phyloP scores from a whole-genome alignment of 2,797 vertebrate genomes.

The Heliangelus exortis region DNA sequence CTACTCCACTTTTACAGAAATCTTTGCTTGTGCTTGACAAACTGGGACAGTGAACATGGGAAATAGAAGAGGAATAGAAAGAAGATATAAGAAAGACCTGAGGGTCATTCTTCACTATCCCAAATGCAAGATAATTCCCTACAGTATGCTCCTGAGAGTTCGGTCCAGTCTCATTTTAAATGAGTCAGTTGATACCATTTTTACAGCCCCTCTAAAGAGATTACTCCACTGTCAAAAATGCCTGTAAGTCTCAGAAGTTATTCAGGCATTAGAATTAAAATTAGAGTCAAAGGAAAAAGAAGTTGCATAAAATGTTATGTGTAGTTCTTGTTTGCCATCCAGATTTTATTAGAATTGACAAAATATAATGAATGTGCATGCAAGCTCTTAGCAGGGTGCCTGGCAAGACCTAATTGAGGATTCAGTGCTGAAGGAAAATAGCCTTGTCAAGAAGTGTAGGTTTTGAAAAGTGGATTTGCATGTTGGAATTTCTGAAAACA shows the following conservation, averaged over 20 bases:
- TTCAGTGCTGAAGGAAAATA: background rate
- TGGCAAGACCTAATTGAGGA: background rate
- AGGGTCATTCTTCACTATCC: background rate
- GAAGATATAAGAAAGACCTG: background rate
- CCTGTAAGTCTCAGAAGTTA: background rate
- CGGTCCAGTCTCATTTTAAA: background rate
- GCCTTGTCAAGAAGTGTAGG: background rate
- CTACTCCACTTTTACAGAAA: background rate
- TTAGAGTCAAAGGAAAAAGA: conserved; percentile 34
- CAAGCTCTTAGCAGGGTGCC: background rate
- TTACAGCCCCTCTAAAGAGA: background rate
- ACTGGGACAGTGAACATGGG: background rate
- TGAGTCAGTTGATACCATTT: background rate
- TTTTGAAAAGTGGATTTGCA: background rate
- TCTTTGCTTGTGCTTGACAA: background rate
- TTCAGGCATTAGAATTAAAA: conserved; percentile 32
- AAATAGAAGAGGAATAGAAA: background rate
- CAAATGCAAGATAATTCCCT: background rate
- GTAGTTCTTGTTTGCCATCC: background rate
- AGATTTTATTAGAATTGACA: background rate
- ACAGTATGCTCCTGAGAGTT: background rate
- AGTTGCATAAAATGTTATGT: conserved; percentile 22
- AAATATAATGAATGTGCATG: background rate
- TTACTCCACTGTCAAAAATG: background rate
- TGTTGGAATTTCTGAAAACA: background rate